These are phyloP conservation scores for Nothobranchius kuhntae DNA, from an alignment of 2,113 vertebrate species.

Conservation along the genomic window DNA sequence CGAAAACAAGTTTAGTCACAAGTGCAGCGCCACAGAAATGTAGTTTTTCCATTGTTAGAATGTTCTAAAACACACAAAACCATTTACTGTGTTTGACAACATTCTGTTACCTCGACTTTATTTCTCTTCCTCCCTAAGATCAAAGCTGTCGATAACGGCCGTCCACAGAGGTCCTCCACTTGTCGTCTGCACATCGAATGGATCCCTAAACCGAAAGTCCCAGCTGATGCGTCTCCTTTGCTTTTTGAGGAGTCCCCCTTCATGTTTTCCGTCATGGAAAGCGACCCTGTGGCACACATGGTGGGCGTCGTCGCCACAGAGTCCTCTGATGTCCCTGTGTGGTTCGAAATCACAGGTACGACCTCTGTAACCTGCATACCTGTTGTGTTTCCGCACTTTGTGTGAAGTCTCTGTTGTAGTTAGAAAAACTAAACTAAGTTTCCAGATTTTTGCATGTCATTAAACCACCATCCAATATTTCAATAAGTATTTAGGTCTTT, in stretches of 20 bases:
- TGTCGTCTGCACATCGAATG: conserved; percentile 95
- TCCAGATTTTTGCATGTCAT: neutral
- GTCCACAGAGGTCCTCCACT: conserved; percentile 93
- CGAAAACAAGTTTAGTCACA: conserved; percentile 27
- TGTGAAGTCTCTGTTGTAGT: neutral
- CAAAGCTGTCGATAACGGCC: conserved; percentile 97
- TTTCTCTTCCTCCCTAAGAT: conserved; percentile 78
- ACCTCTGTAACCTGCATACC: neutral
- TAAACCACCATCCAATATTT: neutral
- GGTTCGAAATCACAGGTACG: conserved; percentile 98
- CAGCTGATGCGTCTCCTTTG: conserved; percentile 74
- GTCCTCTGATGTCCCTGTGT: conserved; percentile 84
- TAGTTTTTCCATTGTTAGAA: neutral
- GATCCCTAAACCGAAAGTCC: conserved; percentile 87
- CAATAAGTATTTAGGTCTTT: neutral
- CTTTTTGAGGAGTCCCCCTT: conserved; percentile 91
- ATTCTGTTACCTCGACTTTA: conserved; percentile 5
- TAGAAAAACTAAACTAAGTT: conserved; percentile 5
- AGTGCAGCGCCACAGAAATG: too few relatives aligned
- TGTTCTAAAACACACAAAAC: conserved; percentile 9
- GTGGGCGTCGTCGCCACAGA: conserved; percentile 92
- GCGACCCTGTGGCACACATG: conserved; percentile 97
- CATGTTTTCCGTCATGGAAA: conserved; percentile 96
- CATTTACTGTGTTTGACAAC: conserved; percentile 10
- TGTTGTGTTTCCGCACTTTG: conserved; percentile 9